These are phyloP conservation scores for Epinotia brunnichana DNA, from an alignment of 2,888 invertebrate species.

Conservation along the genomic window DNA sequence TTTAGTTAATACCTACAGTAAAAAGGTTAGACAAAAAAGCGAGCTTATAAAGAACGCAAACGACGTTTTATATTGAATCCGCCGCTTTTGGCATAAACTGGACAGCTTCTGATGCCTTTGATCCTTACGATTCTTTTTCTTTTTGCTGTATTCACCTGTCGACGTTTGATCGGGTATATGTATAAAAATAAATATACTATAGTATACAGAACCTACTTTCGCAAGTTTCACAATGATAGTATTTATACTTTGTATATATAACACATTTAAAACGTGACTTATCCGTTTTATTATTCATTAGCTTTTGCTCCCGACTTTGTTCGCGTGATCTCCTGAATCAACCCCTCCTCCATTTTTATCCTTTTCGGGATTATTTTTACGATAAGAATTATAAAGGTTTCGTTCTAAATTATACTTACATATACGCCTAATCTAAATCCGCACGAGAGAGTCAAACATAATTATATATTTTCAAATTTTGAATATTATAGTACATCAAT, in stretches of 20 bases:
- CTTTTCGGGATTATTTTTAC: too few species aligned
- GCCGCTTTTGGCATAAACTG: slow-evolving; percentile 32
- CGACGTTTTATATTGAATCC: slow-evolving; percentile 14
- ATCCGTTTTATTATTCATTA: too few species aligned
- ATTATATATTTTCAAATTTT: too few species aligned
- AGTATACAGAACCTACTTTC: not conserved
- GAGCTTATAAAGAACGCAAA: slow-evolving; percentile 1
- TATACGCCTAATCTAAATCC: too few species aligned
- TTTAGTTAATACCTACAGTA: slow-evolving; percentile 5
- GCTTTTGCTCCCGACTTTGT: too few species aligned
- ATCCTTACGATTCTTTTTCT: slow-evolving; percentile 25
- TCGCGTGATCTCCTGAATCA: too few species aligned
- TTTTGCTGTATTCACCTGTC: slow-evolving; percentile 19
- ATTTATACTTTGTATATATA: too few species aligned
- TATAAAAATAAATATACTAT: not conserved
- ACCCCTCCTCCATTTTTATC: too few species aligned
- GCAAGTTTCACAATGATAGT: not conserved
- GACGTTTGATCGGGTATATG: slow-evolving; percentile 14
- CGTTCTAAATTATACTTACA: not conserved
- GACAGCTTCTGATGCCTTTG: slow-evolving; percentile 35
- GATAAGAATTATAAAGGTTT: not conserved
- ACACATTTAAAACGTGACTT: too few species aligned
- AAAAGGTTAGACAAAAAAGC: slow-evolving; percentile 10
- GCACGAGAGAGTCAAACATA: too few species aligned
- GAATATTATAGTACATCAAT: too few species aligned